Evolutionary conservation across 2,888 invertebrate genomes (phyloP).

Genomic region (Boloria selene): DNA sequence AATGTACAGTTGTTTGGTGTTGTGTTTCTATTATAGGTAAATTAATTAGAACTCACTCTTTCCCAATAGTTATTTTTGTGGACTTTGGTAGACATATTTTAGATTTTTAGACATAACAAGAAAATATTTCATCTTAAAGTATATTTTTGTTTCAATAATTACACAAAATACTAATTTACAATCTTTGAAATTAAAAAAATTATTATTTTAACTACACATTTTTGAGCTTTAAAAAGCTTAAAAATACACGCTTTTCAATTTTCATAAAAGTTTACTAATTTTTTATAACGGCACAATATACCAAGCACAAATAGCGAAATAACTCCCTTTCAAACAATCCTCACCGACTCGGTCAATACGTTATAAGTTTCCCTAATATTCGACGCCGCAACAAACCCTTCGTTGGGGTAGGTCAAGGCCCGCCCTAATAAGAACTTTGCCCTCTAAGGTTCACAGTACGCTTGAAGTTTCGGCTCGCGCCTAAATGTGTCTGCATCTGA

Average conservation of each 20-base stretch:
- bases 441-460: constrained; percentile 43
- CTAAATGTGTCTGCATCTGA: constrained; percentile 15
- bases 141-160: too few relatives aligned
- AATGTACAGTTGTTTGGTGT: constrained; percentile 62
- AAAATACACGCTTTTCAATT: too few relatives aligned
- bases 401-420: constrained; percentile 42
- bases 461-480: constrained; percentile 37
- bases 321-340: too few relatives aligned
- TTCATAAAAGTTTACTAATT: too few relatives aligned
- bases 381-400: constrained; percentile 21
- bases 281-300: too few relatives aligned
- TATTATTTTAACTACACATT: too few relatives aligned
- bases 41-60: constrained; percentile 8
- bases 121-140: too few relatives aligned
- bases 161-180: too few relatives aligned
- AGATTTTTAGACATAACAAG: too few relatives aligned
- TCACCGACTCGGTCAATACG: background rate
- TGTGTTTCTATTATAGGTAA: constrained; percentile 59
- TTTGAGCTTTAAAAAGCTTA: too few relatives aligned
- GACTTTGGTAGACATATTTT: background rate
- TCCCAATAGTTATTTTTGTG: background rate
- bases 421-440: constrained; percentile 44
- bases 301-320: too few relatives aligned
- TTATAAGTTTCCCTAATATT: constrained; percentile 6
- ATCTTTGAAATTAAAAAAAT: too few relatives aligned